These are phyloP conservation scores for Pantherophis vulpinus DNA, from an alignment of 2,797 vertebrate species.

Conservation along the genomic window DNA sequence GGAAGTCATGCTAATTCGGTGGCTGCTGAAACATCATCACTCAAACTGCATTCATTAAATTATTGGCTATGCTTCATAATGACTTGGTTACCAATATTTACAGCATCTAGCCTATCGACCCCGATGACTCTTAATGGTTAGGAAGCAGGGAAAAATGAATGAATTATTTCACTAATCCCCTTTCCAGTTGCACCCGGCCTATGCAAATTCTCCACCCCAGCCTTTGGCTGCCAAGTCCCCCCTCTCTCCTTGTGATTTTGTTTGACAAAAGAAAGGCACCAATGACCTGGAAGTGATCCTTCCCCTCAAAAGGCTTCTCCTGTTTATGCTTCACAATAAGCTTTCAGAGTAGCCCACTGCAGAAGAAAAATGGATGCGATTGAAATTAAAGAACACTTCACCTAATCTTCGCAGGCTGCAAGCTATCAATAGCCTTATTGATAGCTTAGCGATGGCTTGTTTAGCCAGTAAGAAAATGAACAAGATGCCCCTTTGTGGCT, in stretches of 20 bases:
- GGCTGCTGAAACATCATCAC: neutral
- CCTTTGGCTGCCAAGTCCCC: neutral
- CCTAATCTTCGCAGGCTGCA: constrained; percentile 15
- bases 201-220: neutral
- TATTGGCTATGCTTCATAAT: neutral
- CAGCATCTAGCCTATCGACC: neutral
- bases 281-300: constrained; percentile 27
- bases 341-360: constrained; percentile 21
- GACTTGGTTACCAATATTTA: neutral
- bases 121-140: neutral
- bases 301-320: constrained; percentile 49
- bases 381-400: constrained; percentile 17
- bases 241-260: neutral
- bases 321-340: constrained; percentile 43
- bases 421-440: constrained; percentile 26
- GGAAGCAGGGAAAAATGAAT: neutral
- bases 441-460: neutral
- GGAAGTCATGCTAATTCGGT: neutral
- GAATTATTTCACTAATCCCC: neutral
- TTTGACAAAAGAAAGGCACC: neutral
- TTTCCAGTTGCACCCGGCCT: neutral
- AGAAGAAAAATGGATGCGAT: constrained; percentile 36
- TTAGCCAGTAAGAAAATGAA: constrained; percentile 1
- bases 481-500: constrained; percentile 50
- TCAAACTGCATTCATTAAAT: neutral